Percentiles rank a stretch among this genome's conserved stretches.
These are phyloP conservation scores for Cossypha heuglini DNA, from an alignment of 2,797 vertebrate genomes.

Conservation along the genomic window DNA sequence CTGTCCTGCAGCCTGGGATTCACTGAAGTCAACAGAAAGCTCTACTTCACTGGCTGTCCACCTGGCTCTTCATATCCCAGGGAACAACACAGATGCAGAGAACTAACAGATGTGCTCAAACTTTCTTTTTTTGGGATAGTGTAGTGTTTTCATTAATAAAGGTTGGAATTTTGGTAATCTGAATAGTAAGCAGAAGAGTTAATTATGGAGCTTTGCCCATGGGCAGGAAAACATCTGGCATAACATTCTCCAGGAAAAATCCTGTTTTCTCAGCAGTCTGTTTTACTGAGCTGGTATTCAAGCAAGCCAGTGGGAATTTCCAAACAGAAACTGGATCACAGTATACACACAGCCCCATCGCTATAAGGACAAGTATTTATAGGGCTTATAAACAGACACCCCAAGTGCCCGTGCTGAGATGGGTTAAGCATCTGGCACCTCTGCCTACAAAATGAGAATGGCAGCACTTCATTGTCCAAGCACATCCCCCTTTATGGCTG, in stretches of 20 bases:
- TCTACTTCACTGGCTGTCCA: not conserved
- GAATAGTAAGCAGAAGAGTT: not conserved
- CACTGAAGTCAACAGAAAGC: not conserved
- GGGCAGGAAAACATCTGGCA: slow-evolving; percentile 24
- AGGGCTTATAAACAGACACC: not conserved
- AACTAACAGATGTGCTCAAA: not conserved
- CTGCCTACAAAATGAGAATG: not conserved
- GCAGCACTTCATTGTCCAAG: not conserved
- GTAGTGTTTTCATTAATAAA: slow-evolving; percentile 30
- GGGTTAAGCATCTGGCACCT: not conserved
- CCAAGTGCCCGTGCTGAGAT: not conserved
- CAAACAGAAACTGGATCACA: not conserved
- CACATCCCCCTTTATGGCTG: not conserved
- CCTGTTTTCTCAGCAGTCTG: not conserved
- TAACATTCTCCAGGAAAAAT: not conserved
- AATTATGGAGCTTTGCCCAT: not conserved
- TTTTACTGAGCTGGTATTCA: not conserved
- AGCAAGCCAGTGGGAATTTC: not conserved
- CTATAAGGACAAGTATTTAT: not conserved
- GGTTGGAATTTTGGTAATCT: not conserved
- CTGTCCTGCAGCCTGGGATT: not conserved
- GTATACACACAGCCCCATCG: not conserved
- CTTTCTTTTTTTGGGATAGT: not conserved
- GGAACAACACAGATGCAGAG: not conserved
- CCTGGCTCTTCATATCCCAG: not conserved